Percentiles rank a stretch among this genome's conserved stretches.
Conservation (phyloP, 2,113 vertebrate species). For the Apteryx mantelli region DNA sequence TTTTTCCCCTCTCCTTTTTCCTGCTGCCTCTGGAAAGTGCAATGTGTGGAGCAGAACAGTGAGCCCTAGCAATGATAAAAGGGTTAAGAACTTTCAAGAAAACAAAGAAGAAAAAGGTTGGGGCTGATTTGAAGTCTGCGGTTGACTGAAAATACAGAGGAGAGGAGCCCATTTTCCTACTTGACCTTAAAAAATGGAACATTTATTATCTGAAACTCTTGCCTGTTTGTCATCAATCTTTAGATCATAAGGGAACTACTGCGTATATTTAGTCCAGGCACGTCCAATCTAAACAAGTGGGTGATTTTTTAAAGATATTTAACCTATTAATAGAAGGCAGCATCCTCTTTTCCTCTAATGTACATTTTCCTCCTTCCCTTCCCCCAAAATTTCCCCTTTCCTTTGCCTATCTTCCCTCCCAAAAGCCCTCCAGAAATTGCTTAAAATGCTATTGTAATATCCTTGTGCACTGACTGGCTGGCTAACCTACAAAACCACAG, state of each 20-base stretch:
- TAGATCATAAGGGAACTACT: neutral
- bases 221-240: neutral
- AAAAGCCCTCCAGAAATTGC: neutral
- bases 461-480: neutral
- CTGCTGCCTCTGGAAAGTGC: neutral
- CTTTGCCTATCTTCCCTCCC: neutral
- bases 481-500: neutral
- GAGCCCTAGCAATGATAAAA: neutral
- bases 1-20: neutral
- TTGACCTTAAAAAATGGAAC: neutral
- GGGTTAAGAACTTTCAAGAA: neutral
- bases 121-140: neutral
- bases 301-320: neutral
- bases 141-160: neutral
- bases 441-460: neutral
- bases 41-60: neutral
- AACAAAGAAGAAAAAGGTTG: neutral
- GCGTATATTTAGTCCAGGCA: neutral
- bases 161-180: neutral
- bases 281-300: neutral
- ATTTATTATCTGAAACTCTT: neutral
- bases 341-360: neutral
- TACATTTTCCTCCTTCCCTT: neutral
- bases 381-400: neutral
- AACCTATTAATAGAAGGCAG: neutral